A percentile compares a stretch with the other conserved stretches of the same genome.
phyloP scores from a whole-genome alignment of 2,113 vertebrate species.

The Panthera leo region DNA sequence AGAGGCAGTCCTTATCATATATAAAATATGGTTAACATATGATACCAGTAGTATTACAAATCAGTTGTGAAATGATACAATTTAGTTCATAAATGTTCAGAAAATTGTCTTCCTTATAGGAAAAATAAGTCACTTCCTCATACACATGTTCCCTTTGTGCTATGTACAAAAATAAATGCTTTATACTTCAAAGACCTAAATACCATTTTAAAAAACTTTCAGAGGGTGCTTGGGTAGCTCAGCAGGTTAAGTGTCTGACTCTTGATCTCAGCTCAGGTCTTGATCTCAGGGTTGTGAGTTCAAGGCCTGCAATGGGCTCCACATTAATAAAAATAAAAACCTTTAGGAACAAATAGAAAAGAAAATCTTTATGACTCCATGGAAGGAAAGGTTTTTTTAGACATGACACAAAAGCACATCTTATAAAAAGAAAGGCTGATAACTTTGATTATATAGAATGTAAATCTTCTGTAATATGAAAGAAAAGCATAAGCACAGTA shows the following conservation, averaged over 20 bases:
- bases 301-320: too few relatives aligned
- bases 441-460: not conserved
- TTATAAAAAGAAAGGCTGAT: not conserved
- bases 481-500: not conserved
- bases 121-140: not conserved
- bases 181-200: not conserved
- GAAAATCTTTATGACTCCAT: not conserved
- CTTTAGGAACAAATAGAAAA: not conserved
- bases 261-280: too few relatives aligned
- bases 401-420: not conserved
- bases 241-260: too few relatives aligned
- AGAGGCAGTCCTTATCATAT: not conserved
- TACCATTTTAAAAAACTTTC: not conserved
- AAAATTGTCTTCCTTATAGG: not conserved
- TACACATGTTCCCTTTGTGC: not conserved
- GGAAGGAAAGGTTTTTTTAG: not conserved
- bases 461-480: not conserved
- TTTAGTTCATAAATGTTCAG: not conserved
- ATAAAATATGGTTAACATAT: not conserved
- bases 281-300: too few relatives aligned
- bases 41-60: not conserved
- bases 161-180: not conserved
- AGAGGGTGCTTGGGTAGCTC: too few relatives aligned
- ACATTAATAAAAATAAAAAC: not conserved
- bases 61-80: not conserved